Percentiles rank a stretch among this genome's conserved stretches.
phyloP scores from a whole-genome alignment of 1,140 invertebrate species.

The Chymomyza costata region DNA sequence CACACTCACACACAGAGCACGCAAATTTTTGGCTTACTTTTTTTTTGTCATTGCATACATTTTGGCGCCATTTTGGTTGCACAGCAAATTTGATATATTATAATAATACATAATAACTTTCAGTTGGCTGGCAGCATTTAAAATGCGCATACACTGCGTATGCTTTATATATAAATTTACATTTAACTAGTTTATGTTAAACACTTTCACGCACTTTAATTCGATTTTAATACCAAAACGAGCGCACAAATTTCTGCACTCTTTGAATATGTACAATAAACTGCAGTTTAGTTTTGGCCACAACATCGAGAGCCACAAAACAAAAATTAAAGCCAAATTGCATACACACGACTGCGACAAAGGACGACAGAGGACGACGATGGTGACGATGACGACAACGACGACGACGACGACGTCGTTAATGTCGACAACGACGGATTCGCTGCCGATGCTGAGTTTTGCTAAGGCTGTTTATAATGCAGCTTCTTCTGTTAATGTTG shows the following conservation, averaged over 20 bases:
- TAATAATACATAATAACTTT: constrained; percentile 16
- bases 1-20: constrained; percentile 15
- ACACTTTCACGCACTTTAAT: constrained; percentile 32
- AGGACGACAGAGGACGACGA: constrained; percentile 15
- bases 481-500: background rate
- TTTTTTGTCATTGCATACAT: constrained; percentile 16
- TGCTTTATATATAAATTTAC: constrained; percentile 37
- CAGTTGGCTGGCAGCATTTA: background rate
- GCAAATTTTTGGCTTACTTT: too few relatives aligned
- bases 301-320: too few relatives aligned
- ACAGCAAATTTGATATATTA: background rate
- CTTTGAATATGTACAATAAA: constrained; percentile 50
- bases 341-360: constrained; percentile 61
- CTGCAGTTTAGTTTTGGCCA: constrained; percentile 53
- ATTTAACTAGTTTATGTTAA: too few relatives aligned
- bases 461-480: background rate
- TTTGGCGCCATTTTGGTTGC: constrained; percentile 50
- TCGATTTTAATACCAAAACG: constrained; percentile 20
- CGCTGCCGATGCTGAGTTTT: background rate
- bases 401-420: background rate
- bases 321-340: constrained; percentile 70
- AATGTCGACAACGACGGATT: constrained; percentile 4
- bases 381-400: background rate
- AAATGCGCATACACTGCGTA: constrained; percentile 27
- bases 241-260: constrained; percentile 26